These are phyloP conservation scores for Brachycybe producta DNA, from an alignment of 2,888 invertebrate genomes.

Conservation along the genomic window DNA sequence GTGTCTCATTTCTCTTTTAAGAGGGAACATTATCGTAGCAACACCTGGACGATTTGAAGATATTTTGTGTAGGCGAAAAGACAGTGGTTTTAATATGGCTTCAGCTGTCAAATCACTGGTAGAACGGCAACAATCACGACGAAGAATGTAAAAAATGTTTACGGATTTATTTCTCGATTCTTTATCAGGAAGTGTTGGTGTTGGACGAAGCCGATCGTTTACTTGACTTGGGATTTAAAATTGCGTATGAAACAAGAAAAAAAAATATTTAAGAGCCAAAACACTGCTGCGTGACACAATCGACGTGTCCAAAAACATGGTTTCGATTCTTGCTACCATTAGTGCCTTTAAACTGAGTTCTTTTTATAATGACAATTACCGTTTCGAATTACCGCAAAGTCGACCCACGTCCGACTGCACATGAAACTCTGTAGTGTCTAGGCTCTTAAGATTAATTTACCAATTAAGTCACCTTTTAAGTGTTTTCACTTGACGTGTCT, in stretches of 20 bases:
- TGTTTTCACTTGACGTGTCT: too few relatives aligned
- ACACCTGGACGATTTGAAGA: conserved; percentile 92
- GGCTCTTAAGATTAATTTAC: too few relatives aligned
- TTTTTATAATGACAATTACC: too few relatives aligned
- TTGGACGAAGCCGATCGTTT: conserved; percentile 95
- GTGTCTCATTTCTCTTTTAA: background rate
- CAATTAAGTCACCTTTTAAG: too few relatives aligned
- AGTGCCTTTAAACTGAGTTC: too few relatives aligned
- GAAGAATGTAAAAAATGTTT: conserved; percentile 10
- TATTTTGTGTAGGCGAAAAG: conserved; percentile 37
- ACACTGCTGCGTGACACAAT: too few relatives aligned
- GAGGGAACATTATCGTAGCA: conserved; percentile 72
- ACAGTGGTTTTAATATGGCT: conserved; percentile 32
- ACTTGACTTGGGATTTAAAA: conserved; percentile 80
- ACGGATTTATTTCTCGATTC: conserved; percentile 5
- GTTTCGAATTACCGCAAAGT: too few relatives aligned
- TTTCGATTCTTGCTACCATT: too few relatives aligned
- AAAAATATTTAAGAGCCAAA: too few relatives aligned
- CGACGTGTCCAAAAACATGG: too few relatives aligned
- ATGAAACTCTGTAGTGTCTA: too few relatives aligned
- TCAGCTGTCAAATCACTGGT: conserved; percentile 64
- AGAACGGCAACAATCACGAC: conserved; percentile 32
- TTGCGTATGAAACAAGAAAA: conserved; percentile 31
- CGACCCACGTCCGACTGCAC: too few relatives aligned
- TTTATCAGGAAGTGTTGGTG: conserved; percentile 67